Percentiles rank a stretch among this genome's conserved stretches.
Conservation (phyloP, 1,140 invertebrate genomes). For the Dinothrombium tinctorium region DNA sequence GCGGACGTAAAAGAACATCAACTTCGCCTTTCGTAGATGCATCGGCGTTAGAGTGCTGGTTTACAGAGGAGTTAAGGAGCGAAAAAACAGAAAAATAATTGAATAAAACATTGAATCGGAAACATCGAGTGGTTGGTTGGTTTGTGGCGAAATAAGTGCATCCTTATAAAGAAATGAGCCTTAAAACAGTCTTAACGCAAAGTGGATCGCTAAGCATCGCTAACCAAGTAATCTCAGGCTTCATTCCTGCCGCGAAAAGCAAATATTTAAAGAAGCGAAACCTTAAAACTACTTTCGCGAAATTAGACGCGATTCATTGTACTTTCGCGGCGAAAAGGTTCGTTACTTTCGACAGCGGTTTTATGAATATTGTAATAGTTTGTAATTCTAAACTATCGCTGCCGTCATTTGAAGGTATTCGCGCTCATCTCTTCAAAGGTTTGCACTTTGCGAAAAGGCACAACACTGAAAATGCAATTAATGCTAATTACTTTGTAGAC, state of each 20-base stretch:
- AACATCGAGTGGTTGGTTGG: not conserved
- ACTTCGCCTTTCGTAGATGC: conserved; percentile 97
- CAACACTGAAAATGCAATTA: no score
- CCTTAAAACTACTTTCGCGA: no score
- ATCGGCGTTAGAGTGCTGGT: conserved; percentile 85
- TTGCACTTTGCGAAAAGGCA: no score
- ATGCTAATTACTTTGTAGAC: no score
- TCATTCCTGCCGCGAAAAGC: conserved; percentile 1
- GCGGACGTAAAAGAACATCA: conserved; percentile 99
- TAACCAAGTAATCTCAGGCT: not conserved
- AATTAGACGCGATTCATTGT: no score
- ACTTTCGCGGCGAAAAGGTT: no score
- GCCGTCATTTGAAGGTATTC: no score
- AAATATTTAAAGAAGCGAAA: no score
- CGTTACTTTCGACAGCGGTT: no score
- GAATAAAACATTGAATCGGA: not conserved
- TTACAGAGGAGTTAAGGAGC: conserved; percentile 21
- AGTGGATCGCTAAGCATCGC: not conserved
- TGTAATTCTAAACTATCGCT: no score
- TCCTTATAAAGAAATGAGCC: not conserved
- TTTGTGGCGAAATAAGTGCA: not conserved
- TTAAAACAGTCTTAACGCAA: not conserved
- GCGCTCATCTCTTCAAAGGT: no score
- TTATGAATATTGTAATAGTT: no score
- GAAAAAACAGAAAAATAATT: not conserved